Evolutionary conservation across 53 echinoderm and acorn worm species (phyloP), one percentile per base, ranked within the genome.

Genomic region (Apostichopus leukothele): DNA sequence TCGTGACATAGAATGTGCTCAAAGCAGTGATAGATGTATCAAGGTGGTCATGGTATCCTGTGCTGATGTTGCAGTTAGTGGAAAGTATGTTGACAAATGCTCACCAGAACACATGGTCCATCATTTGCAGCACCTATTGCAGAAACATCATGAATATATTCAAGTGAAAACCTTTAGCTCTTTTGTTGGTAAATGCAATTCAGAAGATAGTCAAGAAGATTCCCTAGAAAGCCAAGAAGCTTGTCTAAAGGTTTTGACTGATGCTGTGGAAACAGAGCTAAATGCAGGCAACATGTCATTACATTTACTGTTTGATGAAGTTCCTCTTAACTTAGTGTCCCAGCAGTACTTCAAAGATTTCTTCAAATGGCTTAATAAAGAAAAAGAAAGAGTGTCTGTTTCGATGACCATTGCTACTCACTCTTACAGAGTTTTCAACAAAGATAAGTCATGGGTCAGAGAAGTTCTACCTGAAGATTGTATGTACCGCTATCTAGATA

Each of bases 221-320:
- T 39, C 39, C 39, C 39, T 39, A 39, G 39, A 39, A 39, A 39
- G 39, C 39, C 39, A 39, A 39, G 39, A 39, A 39, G 18, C 14
- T 71, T 71, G 71, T 71, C 71, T 57, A 57, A 57, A 57, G 7
- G 57, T 57, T 57, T 57, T 57, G 10, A 57, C 10, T 57, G n/a
- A 71, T 16, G 71, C 71, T 16, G 71, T 71, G 16, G 5, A 71
- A 3, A 18, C 16, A n/a, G 16, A 16, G 14, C 71, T 71, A 6
- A 16, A 71, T 5, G 18, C 18, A n/a, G 53, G 14, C 20, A 14
- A 52, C 6, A 5, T 5, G 6, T 2, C 55, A 18, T 19, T 81
- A 54, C 81, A 81, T 54, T 81, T 81, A 81, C 54, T 81, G 55
- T 22, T 81, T 53, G 81, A 81, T 54, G 81, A 81, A 54, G 54